Conservation (phyloP, 2,113 vertebrate genomes). For the Phocoena sinus region DNA sequence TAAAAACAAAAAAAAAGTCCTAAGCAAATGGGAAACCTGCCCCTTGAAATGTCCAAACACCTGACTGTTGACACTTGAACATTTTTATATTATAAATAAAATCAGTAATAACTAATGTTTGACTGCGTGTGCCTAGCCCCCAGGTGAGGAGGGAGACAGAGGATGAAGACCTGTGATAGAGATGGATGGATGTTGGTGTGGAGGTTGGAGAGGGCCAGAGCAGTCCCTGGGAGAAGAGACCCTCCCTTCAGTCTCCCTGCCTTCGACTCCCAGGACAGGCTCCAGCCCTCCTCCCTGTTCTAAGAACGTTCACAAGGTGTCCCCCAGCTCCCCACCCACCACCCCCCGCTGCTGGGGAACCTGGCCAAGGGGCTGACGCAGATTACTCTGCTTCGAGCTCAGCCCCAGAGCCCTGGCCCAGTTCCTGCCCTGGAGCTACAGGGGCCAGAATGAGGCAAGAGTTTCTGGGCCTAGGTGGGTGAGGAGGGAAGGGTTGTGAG, state of each 20-base stretch:
- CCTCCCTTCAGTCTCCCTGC: background rate
- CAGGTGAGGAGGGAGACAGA: conserved; percentile 25
- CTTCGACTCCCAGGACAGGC: conserved; percentile 11
- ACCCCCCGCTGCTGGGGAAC: conserved; percentile 16
- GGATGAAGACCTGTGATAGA: background rate
- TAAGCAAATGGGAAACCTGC: conserved; percentile 72
- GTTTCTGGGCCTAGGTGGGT: conserved; percentile 69
- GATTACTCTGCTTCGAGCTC: conserved; percentile 75
- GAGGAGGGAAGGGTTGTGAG: conserved; percentile 52
- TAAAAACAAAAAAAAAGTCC: conserved; percentile 76
- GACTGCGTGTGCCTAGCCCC: conserved; percentile 73
- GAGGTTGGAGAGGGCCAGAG: conserved; percentile 77
- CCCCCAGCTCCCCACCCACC: background rate
- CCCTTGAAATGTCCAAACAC: conserved; percentile 86
- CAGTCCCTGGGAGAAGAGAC: background rate
- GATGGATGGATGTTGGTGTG: conserved; percentile 36
- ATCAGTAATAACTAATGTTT: conserved; percentile 79
- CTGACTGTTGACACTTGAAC: conserved; percentile 90
- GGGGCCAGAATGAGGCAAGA: conserved; percentile 83
- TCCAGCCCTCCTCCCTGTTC: background rate
- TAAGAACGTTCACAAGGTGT: conserved; percentile 31
- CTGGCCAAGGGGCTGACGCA: conserved; percentile 65
- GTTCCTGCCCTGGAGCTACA: conserved; percentile 86
- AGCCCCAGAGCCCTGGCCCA: conserved; percentile 79
- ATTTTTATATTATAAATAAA: conserved; percentile 90